Conservation (phyloP, 2,797 vertebrate genomes). For the Pantherophis vulpinus region DNA sequence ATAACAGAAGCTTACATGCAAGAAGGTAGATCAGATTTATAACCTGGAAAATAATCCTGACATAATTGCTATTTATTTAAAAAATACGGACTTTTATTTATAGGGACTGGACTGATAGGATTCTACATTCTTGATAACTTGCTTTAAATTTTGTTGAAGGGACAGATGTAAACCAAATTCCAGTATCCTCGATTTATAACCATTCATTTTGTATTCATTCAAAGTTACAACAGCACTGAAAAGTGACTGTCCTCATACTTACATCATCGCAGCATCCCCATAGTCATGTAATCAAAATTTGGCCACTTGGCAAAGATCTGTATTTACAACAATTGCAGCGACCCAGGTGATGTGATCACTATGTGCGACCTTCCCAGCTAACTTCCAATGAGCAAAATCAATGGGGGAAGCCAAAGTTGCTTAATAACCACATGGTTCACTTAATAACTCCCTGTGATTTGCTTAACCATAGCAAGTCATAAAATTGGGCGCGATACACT, state of each 20-base stretch:
- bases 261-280: not conserved
- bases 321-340: no score
- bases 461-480: not conserved
- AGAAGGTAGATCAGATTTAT: not conserved
- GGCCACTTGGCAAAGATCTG: no score
- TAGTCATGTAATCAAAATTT: no score
- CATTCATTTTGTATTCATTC: not conserved
- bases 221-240: not conserved
- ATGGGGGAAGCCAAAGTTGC: not conserved
- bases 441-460: not conserved
- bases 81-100: not conserved
- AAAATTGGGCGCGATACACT: not conserved
- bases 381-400: not conserved
- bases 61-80: not conserved
- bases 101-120: not conserved
- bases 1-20: not conserved
- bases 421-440: not conserved
- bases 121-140: not conserved
- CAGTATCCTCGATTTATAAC: not conserved
- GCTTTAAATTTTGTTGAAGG: not conserved
- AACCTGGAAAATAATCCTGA: not conserved
- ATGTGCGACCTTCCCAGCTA: not conserved
- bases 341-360: not conserved
- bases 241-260: not conserved
- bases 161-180: not conserved